Conservation (phyloP, 2,113 vertebrate species). For the Ciconia maguari region DNA sequence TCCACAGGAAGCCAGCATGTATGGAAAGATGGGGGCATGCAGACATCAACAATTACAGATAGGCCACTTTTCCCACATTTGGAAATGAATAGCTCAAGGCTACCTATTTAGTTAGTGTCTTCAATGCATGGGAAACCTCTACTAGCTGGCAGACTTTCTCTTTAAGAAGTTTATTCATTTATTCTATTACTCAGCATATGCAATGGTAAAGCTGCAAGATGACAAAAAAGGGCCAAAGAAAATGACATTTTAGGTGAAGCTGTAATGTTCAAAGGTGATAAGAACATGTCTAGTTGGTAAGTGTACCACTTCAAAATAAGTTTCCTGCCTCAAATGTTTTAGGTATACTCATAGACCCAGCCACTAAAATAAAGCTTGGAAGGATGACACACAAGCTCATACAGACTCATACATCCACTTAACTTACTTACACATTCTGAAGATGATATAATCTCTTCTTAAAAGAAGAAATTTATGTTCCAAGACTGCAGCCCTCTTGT, state of each 20-base stretch:
- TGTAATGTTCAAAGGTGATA: neutral
- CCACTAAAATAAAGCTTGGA: neutral
- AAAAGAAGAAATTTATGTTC: neutral
- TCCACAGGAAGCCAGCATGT: constrained; percentile 50
- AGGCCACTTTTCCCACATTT: constrained; percentile 56
- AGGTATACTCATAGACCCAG: neutral
- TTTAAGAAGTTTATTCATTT: neutral
- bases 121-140: neutral
- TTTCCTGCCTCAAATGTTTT: neutral
- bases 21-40: constrained; percentile 51
- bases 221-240: constrained; percentile 10
- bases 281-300: neutral
- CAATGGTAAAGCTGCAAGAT: neutral
- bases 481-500: neutral
- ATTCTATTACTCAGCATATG: constrained; percentile 15
- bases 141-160: neutral
- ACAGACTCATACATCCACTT: neutral
- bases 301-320: neutral
- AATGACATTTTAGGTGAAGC: neutral
- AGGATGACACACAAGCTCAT: neutral
- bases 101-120: neutral
- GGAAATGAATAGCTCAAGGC: constrained; percentile 18
- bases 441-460: neutral
- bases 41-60: constrained; percentile 48
- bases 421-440: neutral